Percentiles rank a stretch among this genome's conserved stretches.
These are phyloP conservation scores for Gnatocerus cornutus DNA, from an alignment of 2,888 invertebrate species.

Conservation along the genomic window DNA sequence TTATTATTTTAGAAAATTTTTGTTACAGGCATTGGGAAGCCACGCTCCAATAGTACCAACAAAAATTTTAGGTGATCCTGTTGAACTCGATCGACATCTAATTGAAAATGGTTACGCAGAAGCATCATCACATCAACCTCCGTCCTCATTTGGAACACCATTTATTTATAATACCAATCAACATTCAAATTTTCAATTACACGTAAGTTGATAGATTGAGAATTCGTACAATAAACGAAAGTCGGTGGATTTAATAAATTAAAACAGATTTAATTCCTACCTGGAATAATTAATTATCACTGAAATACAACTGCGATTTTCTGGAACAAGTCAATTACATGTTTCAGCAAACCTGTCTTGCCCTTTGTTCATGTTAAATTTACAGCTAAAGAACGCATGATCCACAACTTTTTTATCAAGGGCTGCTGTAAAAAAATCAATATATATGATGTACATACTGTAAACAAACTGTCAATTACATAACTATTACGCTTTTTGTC, in stretches of 20 bases:
- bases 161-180: slow-evolving; percentile 71
- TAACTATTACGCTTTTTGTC: no score
- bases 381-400: no score
- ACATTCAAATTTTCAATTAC: slow-evolving; percentile 72
- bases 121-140: slow-evolving; percentile 68
- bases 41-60: slow-evolving; percentile 91
- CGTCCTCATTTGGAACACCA: slow-evolving; percentile 66
- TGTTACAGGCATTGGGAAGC: slow-evolving; percentile 77
- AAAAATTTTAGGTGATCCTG: slow-evolving; percentile 86
- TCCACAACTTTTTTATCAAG: no score
- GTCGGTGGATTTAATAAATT: background rate
- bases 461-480: no score
- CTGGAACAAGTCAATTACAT: no score
- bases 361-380: no score
- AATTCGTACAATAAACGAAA: background rate
- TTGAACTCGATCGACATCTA: slow-evolving; percentile 84
- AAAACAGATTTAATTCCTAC: no score
- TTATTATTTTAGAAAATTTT: background rate
- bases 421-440: no score
- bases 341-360: no score
- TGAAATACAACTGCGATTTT: no score
- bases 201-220: slow-evolving; percentile 67
- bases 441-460: no score
- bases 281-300: no score
- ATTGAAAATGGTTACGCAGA: slow-evolving; percentile 78